These are phyloP conservation scores for Hycleus phaleratus DNA, from an alignment of 1,140 invertebrate species.

Conservation along the genomic window DNA sequence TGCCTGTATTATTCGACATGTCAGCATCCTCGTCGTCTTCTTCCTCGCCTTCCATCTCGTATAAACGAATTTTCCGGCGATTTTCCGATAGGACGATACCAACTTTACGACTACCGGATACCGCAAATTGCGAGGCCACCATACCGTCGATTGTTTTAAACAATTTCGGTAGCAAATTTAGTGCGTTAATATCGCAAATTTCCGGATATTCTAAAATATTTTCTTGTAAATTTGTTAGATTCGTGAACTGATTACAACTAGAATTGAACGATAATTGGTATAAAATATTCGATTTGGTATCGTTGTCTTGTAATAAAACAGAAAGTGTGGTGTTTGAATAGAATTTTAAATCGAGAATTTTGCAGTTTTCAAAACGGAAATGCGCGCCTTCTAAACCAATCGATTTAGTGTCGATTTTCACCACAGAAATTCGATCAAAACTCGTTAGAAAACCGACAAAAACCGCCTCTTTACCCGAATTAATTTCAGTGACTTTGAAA, in stretches of 20 bases:
- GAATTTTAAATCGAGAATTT: conserved; percentile 64
- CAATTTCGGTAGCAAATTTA: conserved; percentile 37
- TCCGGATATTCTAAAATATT: conserved; percentile 41
- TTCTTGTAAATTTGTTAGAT: conserved; percentile 42
- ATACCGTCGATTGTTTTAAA: conserved; percentile 64
- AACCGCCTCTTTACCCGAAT: conserved; percentile 34
- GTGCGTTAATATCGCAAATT: conserved; percentile 19
- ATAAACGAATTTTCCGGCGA: conserved; percentile 70
- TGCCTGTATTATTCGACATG: conserved; percentile 13
- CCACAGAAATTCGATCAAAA: conserved; percentile 5
- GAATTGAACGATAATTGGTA: conserved; percentile 56
- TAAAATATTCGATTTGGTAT: conserved; percentile 50
- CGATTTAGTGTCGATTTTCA: neutral
- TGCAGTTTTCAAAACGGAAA: conserved; percentile 39
- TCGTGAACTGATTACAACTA: conserved; percentile 41
- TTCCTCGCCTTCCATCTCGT: conserved; percentile 87
- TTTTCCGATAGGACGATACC: conserved; percentile 77
- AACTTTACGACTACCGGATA: conserved; percentile 82
- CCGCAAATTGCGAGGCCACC: conserved; percentile 63
- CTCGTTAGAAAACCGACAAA: conserved; percentile 25
- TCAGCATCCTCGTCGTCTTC: conserved; percentile 74
- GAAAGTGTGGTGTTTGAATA: conserved; percentile 74
- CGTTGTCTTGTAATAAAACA: conserved; percentile 56
- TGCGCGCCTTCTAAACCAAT: conserved; percentile 7
- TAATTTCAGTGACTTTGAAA: conserved; percentile 41